phyloP scores from a whole-genome alignment of 2,888 invertebrate species.

The Pammene fasciana region DNA sequence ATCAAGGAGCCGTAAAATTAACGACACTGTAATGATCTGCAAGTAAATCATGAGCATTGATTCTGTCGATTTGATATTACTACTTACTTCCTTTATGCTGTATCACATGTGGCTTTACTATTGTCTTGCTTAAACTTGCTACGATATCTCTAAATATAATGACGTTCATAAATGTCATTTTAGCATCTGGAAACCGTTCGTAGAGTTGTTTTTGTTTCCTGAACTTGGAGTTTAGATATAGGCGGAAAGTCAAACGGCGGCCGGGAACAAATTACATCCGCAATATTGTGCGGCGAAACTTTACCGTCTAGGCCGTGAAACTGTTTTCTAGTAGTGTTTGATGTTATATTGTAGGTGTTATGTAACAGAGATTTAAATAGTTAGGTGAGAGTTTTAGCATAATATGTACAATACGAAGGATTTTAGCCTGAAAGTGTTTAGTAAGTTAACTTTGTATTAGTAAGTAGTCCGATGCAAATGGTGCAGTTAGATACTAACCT shows the following conservation, averaged over 20 bases:
- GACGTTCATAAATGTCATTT: neutral
- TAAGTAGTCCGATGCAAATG: neutral
- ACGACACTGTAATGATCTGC: too few species aligned
- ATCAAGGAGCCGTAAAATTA: too few species aligned
- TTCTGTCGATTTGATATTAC: too few species aligned
- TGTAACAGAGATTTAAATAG: neutral
- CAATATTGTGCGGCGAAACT: conserved; percentile 37
- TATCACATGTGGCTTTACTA: neutral
- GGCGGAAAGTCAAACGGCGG: conserved; percentile 14
- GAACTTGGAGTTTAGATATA: neutral
- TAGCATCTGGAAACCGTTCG: conserved; percentile 3
- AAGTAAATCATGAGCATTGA: too few species aligned
- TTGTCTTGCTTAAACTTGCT: neutral
- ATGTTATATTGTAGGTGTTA: neutral
- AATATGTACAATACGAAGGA: neutral
- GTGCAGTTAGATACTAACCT: too few species aligned
- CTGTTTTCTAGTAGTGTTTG: conserved; percentile 17
- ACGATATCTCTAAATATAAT: neutral
- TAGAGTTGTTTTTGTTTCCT: conserved; percentile 10
- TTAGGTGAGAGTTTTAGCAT: too few species aligned
- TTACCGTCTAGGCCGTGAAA: conserved; percentile 22
- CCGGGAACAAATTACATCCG: conserved; percentile 34
- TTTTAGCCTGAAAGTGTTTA: neutral
- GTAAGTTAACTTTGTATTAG: neutral
- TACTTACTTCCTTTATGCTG: too few species aligned